Evolutionary conservation across 2,888 invertebrate genomes (phyloP).

Genomic region (Lacanobia oleracea): DNA sequence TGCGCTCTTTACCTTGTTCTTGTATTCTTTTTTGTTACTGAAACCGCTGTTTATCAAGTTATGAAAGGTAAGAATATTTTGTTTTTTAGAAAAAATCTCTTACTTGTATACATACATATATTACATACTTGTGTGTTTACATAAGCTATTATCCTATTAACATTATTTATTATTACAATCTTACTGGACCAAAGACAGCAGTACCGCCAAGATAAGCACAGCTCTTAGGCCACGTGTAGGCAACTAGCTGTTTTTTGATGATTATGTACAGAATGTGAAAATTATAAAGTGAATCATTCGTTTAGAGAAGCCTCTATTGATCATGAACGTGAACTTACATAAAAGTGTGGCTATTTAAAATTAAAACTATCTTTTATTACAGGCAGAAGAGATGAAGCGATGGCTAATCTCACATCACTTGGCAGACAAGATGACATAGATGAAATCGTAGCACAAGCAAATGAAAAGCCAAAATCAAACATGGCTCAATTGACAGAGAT

Average conservation of each 20-base stretch:
- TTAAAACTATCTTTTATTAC: neutral
- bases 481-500: slow-evolving; percentile 69
- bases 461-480: slow-evolving; percentile 45
- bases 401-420: slow-evolving; percentile 21
- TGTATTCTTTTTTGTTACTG: slow-evolving; percentile 68
- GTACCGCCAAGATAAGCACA: too few relatives aligned
- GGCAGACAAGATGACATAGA: slow-evolving; percentile 44
- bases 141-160: too few relatives aligned
- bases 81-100: slow-evolving; percentile 8
- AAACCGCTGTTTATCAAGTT: slow-evolving; percentile 73
- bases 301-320: neutral
- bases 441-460: slow-evolving; percentile 31
- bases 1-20: too few relatives aligned
- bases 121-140: too few relatives aligned
- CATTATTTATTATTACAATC: too few relatives aligned
- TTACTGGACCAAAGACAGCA: too few relatives aligned
- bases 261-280: neutral
- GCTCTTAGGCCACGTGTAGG: too few relatives aligned
- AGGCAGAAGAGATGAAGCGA: slow-evolving; percentile 28
- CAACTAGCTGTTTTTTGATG: too few relatives aligned
- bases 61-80: slow-evolving; percentile 67
- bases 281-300: neutral
- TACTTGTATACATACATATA: too few relatives aligned
- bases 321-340: neutral
- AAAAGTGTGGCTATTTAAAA: neutral